Percentiles rank a stretch among this genome's conserved stretches.
These are phyloP conservation scores for Choristoneura fumiferana DNA, from an alignment of 1,140 invertebrate species.

Conservation along the genomic window DNA sequence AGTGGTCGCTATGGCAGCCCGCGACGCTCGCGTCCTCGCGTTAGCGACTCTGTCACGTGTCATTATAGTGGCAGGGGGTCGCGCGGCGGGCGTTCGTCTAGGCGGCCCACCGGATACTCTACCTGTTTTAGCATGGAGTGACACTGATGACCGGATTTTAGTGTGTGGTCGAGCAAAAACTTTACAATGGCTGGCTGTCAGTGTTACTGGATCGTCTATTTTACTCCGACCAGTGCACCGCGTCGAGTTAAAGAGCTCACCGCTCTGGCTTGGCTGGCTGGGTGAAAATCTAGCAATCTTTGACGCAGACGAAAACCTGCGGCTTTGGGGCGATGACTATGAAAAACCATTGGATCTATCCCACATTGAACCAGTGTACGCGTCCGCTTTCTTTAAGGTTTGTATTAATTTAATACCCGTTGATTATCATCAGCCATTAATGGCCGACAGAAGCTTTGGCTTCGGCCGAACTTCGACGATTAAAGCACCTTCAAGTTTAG, in stretches of 20 bases:
- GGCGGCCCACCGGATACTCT: constrained; percentile 83
- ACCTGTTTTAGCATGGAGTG: constrained; percentile 91
- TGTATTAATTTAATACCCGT: constrained; percentile 7
- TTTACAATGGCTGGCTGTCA: constrained; percentile 60
- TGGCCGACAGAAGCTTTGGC: too few relatives aligned
- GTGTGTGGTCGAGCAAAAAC: constrained; percentile 53
- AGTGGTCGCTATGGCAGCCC: constrained; percentile 75
- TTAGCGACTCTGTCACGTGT: constrained; percentile 96
- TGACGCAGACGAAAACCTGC: constrained; percentile 91
- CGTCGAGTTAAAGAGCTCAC: constrained; percentile 89
- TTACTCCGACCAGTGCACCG: constrained; percentile 83
- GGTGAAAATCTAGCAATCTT: constrained; percentile 92
- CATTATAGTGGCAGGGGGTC: constrained; percentile 87
- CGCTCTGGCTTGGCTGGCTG: constrained; percentile 92
- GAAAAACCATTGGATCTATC: constrained; percentile 92
- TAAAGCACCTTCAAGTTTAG: too few relatives aligned
- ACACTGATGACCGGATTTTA: constrained; percentile 55
- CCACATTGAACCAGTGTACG: constrained; percentile 92
- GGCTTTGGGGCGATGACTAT: constrained; percentile 93
- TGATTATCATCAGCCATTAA: too few relatives aligned
- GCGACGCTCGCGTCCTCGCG: constrained; percentile 84
- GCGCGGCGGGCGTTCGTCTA: constrained; percentile 54
- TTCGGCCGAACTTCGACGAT: too few relatives aligned
- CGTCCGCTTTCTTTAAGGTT: constrained; percentile 94
- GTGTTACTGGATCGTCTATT: constrained; percentile 90